phyloP scores from a whole-genome alignment of 2,797 vertebrate genomes.

The Antennarius maculatus region DNA sequence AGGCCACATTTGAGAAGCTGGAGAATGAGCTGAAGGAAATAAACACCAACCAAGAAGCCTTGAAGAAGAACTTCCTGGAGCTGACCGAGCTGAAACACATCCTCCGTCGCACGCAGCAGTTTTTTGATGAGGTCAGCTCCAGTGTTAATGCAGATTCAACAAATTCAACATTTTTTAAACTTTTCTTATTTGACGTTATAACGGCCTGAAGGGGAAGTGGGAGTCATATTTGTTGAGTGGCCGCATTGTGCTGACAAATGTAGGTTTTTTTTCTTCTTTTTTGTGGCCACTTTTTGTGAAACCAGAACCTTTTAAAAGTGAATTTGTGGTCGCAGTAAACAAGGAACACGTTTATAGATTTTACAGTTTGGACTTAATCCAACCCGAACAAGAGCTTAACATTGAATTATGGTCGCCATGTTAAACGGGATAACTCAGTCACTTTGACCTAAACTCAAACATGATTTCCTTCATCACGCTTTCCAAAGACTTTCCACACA shows the following conservation, averaged over 20 bases:
- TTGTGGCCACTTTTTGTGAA: background rate
- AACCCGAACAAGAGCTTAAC: no score
- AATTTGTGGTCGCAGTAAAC: background rate
- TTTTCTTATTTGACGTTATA: background rate
- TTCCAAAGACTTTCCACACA: background rate
- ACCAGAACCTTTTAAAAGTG: background rate
- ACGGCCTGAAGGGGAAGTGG: background rate
- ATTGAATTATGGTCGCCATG: no score
- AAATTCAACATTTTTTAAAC: background rate
- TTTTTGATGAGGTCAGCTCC: conserved; percentile 96
- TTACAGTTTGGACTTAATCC: background rate
- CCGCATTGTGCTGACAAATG: background rate
- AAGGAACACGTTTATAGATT: background rate
- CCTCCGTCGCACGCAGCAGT: conserved; percentile 96
- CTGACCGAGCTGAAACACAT: conserved; percentile 98
- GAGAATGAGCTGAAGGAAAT: conserved; percentile 98
- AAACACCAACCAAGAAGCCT: conserved; percentile 97
- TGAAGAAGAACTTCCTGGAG: conserved; percentile 98
- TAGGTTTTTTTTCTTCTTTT: background rate
- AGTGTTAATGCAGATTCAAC: conserved; percentile 1
- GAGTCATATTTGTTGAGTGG: background rate
- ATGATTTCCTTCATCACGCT: no score
- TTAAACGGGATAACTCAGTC: no score
- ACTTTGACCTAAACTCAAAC: no score
- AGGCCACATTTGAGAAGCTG: conserved; percentile 99